phyloP scores from a whole-genome alignment of 1,140 invertebrate species.

The Orius insidiosus region DNA sequence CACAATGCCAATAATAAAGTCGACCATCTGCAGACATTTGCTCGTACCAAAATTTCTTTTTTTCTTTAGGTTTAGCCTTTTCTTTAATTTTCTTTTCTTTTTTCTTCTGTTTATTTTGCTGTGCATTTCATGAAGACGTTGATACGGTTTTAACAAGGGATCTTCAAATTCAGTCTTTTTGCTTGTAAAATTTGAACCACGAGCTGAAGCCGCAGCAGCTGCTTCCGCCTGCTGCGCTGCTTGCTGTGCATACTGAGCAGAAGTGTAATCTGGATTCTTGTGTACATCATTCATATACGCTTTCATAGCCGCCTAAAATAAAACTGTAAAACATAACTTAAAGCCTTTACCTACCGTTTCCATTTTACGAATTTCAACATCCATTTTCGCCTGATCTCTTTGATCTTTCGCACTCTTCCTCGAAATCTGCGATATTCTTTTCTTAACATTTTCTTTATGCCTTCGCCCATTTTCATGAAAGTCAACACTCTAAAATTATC shows the following conservation, averaged over 20 bases:
- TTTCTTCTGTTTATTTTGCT: constrained; percentile 28
- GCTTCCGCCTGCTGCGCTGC: constrained; percentile 1
- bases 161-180: constrained; percentile 23
- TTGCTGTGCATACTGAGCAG: background rate
- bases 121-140: constrained; percentile 24
- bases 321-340: background rate
- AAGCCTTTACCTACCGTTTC: constrained; percentile 40
- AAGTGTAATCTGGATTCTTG: constrained; percentile 39
- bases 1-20: constrained; percentile 63
- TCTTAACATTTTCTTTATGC: constrained; percentile 86
- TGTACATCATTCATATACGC: constrained; percentile 65
- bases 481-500: constrained; percentile 57
- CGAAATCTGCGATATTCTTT: constrained; percentile 65
- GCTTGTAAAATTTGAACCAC: background rate
- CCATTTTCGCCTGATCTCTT: constrained; percentile 55
- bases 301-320: constrained; percentile 47
- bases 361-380: constrained; percentile 71
- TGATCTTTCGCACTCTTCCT: constrained; percentile 64
- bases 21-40: constrained; percentile 48
- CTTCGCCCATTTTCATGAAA: constrained; percentile 88
- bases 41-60: constrained; percentile 45
- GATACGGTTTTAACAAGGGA: constrained; percentile 20
- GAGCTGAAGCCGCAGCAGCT: constrained; percentile 11
- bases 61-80: constrained; percentile 19
- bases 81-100: constrained; percentile 21